A percentile compares a stretch with the other conserved stretches of the same genome.
Evolutionary conservation across 2,113 vertebrate genomes (phyloP).

Genomic region (Vidua chalybeata): DNA sequence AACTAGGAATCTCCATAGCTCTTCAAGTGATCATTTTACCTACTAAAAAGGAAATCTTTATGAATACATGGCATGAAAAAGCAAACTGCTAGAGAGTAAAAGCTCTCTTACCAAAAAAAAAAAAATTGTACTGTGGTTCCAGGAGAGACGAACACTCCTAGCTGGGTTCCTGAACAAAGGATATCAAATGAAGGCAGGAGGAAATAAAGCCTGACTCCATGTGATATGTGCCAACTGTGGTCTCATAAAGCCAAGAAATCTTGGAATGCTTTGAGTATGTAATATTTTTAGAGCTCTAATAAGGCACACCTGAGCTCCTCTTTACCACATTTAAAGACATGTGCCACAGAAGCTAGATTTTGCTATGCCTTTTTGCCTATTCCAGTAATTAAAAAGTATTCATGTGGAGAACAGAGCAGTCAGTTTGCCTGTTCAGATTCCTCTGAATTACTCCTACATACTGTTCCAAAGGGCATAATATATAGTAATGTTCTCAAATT

Average conservation of each 20-base stretch:
- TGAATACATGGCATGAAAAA: not conserved
- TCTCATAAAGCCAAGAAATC: conserved; percentile 31
- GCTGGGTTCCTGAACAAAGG: not conserved
- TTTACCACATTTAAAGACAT: conserved; percentile 42
- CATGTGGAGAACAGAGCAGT: conserved; percentile 6
- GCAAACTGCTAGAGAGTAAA: not conserved
- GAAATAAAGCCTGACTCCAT: conserved; percentile 11
- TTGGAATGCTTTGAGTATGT: conserved; percentile 17
- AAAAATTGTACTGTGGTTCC: not conserved
- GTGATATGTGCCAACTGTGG: conserved; percentile 1
- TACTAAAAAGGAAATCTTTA: not conserved
- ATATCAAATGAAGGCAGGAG: conserved; percentile 20
- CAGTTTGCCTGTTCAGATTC: not conserved
- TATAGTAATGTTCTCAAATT: conserved; percentile 11
- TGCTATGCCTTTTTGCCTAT: conserved; percentile 1
- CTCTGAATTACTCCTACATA: conserved; percentile 35
- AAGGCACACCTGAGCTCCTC: conserved; percentile 34
- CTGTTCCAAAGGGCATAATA: conserved; percentile 19
- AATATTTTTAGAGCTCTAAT: conserved; percentile 50
- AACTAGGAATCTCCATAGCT: not conserved
- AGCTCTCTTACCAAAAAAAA: not conserved
- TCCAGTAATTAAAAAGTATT: conserved; percentile 28
- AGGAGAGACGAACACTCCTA: not conserved
- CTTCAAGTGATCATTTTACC: not conserved
- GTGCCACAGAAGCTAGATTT: not conserved